Base-by-base conservation (phyloP, 2,888 invertebrate genomes). In the Torymus auratus region DNA sequence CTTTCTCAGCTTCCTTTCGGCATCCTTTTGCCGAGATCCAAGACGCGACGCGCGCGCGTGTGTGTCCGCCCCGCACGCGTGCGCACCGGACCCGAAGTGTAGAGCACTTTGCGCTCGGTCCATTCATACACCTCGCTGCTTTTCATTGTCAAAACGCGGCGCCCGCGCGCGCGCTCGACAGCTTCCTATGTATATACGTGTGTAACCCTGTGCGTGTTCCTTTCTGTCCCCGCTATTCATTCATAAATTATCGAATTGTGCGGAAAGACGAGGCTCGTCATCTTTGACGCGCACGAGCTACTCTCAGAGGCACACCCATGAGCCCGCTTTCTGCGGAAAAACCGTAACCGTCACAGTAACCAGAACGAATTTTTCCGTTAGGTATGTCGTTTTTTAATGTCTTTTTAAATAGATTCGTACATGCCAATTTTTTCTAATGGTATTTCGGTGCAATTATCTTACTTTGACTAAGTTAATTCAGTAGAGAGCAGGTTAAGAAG, bases 191-290 rank as follows among this genome's bases (percentile, higher is more conserved):
- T 55, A 13, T 17, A 14, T n/a, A 62, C 10, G 10, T 20, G 53
- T 55, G 68, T 68, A 15, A 14, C 11, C 52, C 13, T 50, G 28
- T 50, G n/a, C 70, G 14, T 58, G 11, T 56, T 28, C 15, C 17
- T 23, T 50, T 50, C 58, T n/a, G 17, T 74, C 50, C 10, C 55
- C 23, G 64, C 50, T n/a, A 52, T 67, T 67, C 67, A 52, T 67
- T 67, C 67, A 52, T 67, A 67, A 67, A 53, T 67, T 52, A n/a
- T 17, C 67, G 41, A 64, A 67, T 67, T 53, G 67, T 64, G 2
- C 15, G 7, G 64, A 64, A 41, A 64, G 50, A 65, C 55, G 76
- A 76, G 69, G 20, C 69, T 69, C 69, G 76, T 76, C 69, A 62
- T 62, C 68, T 76, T 68, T 61, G 61, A 52, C 67, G 14, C 28